Conservation (phyloP, 2,888 invertebrate species). For the Drosophila melanocephala region DNA sequence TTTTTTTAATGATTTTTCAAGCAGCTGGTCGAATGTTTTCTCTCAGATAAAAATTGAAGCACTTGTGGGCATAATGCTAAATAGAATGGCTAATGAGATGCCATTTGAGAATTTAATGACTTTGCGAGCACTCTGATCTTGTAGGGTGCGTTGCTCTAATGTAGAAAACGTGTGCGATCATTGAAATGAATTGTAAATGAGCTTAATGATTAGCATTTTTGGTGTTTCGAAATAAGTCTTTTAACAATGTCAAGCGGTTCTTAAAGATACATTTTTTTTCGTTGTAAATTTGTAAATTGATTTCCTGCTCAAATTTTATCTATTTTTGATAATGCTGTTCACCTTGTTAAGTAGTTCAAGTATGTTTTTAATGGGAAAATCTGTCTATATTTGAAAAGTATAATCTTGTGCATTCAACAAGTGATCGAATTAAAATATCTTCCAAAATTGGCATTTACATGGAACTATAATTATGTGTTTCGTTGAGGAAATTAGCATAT, state of each 20-base stretch:
- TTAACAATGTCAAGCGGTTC: neutral
- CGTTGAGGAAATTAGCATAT: conserved; percentile 46
- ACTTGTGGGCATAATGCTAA: conserved; percentile 4
- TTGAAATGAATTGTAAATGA: conserved; percentile 4
- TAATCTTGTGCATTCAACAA: neutral
- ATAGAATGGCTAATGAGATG: conserved; percentile 12
- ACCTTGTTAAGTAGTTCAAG: neutral
- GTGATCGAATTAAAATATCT: conserved; percentile 1
- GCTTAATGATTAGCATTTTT: neutral
- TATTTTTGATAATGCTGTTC: neutral
- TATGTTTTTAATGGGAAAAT: neutral
- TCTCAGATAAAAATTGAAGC: conserved; percentile 9
- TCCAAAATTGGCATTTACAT: neutral
- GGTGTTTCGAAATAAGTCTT: neutral
- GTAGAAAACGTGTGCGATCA: conserved; percentile 9
- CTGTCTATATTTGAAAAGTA: neutral
- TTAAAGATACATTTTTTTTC: neutral
- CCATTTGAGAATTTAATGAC: conserved; percentile 12
- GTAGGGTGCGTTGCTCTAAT: conserved; percentile 9
- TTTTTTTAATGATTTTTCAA: conserved; percentile 27
- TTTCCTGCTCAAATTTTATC: neutral
- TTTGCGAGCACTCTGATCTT: conserved; percentile 14
- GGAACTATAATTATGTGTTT: conserved; percentile 13
- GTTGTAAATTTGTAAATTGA: neutral
- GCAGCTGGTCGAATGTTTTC: conserved; percentile 18